Base-by-base conservation (phyloP, 2,797 vertebrate genomes). In the Tamandua tetradactyla region DNA sequence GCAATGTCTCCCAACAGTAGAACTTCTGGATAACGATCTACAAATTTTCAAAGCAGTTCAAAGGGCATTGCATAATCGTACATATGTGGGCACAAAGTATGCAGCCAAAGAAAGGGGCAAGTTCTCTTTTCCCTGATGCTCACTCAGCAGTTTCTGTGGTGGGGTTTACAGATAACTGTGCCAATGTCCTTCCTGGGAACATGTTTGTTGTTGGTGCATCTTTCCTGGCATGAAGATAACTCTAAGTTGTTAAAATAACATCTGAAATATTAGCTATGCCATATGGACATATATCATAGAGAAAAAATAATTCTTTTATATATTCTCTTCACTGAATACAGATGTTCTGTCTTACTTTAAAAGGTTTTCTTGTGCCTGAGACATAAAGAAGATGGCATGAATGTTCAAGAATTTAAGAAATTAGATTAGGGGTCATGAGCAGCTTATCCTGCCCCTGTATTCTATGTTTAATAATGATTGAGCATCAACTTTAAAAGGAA, bases 61-160 rank as follows among this genome's bases (percentile, higher is more conserved):
- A 96, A 97, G 90, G 71, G 37, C 0, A 71, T 97, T 98, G 97
- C 94, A 68, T 94, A 98, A 97, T 86, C 87, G 18, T 35, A 75
- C 37, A 75, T 30, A 76, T 76, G 49, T 90, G 92, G 25, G 13
- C 75, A 27, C 71, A 69, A 96, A 94, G 92, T 95, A 97, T 84
- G 78, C 11, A 30, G 17, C 40, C 59, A 79, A 61, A 55, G 44
- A 9, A 0, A 14, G 32, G 66, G 52, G 20, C 71, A 91, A 92
- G 85, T 96, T 97, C 84, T 92, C 91, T 91, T 94, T 95, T 94
- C 82, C 86, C 91, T 80, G 72, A 49, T 96, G 88, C 96, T 97
- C 55, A n/a, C 42, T 80, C 52, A 4, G 64, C 66, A 97, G 71
- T 62, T 98, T 96, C 81, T 96, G 64, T 37, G 68, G 30, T 2